phyloP scores from a whole-genome alignment of 2,888 invertebrate genomes.

The Leptinotarsa tumamoca region DNA sequence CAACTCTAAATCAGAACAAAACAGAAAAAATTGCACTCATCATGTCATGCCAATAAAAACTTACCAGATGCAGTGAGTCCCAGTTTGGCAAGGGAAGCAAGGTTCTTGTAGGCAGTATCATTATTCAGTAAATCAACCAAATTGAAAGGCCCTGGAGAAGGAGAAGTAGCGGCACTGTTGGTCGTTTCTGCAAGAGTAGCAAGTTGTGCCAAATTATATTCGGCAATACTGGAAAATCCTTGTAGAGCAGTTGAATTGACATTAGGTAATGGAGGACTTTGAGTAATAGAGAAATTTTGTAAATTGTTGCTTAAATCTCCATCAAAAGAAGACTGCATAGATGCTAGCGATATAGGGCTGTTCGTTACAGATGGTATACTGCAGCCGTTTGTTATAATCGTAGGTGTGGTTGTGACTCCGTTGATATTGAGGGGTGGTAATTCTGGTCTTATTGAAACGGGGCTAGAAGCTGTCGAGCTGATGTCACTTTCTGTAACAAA shows the following conservation, averaged over 20 bases:
- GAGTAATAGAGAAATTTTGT: constrained; percentile 59
- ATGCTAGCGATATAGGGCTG: constrained; percentile 76
- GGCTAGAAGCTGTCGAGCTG: constrained; percentile 62
- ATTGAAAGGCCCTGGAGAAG: constrained; percentile 75
- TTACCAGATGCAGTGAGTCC: constrained; percentile 76
- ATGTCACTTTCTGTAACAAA: constrained; percentile 75
- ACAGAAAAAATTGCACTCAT: background rate
- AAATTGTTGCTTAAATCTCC: constrained; percentile 71
- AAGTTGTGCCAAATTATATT: constrained; percentile 87
- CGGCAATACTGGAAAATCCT: constrained; percentile 80
- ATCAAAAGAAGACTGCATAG: constrained; percentile 84
- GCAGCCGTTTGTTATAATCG: constrained; percentile 59
- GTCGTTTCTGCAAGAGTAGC: constrained; percentile 84
- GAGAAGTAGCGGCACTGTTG: constrained; percentile 61
- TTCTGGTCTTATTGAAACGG: constrained; percentile 67
- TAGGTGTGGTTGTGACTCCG: constrained; percentile 39
- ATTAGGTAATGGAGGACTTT: constrained; percentile 57
- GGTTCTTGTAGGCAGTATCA: constrained; percentile 86
- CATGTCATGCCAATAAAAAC: constrained; percentile 27
- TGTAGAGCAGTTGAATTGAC: constrained; percentile 63
- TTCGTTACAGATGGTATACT: constrained; percentile 71
- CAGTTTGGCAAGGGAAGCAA: constrained; percentile 90
- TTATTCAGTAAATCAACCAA: constrained; percentile 83
- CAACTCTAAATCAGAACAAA: no score
- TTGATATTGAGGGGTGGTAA: constrained; percentile 58